Evolutionary conservation across 92 coral and sea anemone genomes (phyloP), one percentile per base, ranked within the genome.

Genomic region (Muricea muricata): DNA sequence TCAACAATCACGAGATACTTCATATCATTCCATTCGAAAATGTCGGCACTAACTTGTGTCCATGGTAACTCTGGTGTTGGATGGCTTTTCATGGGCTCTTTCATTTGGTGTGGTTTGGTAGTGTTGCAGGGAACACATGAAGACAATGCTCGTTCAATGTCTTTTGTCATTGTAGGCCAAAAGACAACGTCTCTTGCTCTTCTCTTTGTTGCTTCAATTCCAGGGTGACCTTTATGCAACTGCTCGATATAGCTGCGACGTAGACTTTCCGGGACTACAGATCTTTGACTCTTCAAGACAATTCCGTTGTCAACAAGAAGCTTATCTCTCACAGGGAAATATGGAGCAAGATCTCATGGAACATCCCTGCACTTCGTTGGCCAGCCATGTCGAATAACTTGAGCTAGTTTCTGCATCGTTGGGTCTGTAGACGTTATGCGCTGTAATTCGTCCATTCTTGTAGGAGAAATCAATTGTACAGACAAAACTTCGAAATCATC

Each of bases 131-230:
- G 70, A 54, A 20, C 5, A 15, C 84, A 79, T n/a, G n/a, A 31
- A 23, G 15, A 47, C 25, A 80, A 5, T 10, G 55, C 28, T 41
- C 41, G 25, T 12, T 79, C 90, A 7, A 87, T 87, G 48, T 81
- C 78, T 12, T 33, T 50, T 18, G 25, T 32, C 83, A 87, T 81
- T 12, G 87, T 52, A 12, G 90, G 86, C 87, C 83, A 87, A 60
- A 68, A 87, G 18, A 87, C 73, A 1, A 47, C 18, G 20, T 46
- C 90, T 15, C 77, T 28, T 34, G 86, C 68, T 81, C 81, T 52
- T 80, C 82, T 72, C 89, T 68, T 86, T 17, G 90, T 81, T 46
- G 90, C 86, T 25, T 87, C 86, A 31, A 45, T 37, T 33, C 90
- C 86, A 24, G 75, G 82, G 55, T 86, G 80, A 30, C 86, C 82